These are phyloP conservation scores for Rhinopomastus cyanomelas DNA, from an alignment of 2,113 vertebrate species.

Conservation along the genomic window DNA sequence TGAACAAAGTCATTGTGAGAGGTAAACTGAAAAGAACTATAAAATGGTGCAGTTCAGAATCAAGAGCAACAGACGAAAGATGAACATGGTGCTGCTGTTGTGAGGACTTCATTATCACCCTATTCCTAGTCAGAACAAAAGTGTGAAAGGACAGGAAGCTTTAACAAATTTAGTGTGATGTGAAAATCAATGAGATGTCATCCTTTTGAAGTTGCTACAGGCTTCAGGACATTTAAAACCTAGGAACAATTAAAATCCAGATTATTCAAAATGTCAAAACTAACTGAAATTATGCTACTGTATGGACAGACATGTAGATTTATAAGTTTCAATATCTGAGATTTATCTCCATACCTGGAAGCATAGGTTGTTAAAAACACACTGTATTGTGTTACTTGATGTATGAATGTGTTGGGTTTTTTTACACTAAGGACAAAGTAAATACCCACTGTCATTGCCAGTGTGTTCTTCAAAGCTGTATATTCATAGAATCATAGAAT, in stretches of 20 bases:
- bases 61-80: constrained; percentile 34
- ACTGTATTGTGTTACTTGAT: background rate
- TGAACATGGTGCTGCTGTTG: background rate
- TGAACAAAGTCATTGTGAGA: constrained; percentile 33
- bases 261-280: background rate
- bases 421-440: background rate
- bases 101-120: constrained; percentile 51
- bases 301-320: background rate
- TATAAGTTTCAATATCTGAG: background rate
- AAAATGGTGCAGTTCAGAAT: constrained; percentile 8
- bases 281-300: background rate
- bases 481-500: too few species aligned
- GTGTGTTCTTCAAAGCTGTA: background rate
- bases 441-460: background rate
- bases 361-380: background rate
- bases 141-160: constrained; percentile 34
- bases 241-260: background rate
- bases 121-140: constrained; percentile 19
- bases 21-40: constrained; percentile 1
- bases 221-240: background rate
- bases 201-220: background rate
- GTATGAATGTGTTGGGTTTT: too few species aligned
- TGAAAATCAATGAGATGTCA: constrained; percentile 22
- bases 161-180: background rate
- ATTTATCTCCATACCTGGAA: background rate